Conservation (phyloP, 2,113 vertebrate species). For the Ictidomys tridecemlineatus region DNA sequence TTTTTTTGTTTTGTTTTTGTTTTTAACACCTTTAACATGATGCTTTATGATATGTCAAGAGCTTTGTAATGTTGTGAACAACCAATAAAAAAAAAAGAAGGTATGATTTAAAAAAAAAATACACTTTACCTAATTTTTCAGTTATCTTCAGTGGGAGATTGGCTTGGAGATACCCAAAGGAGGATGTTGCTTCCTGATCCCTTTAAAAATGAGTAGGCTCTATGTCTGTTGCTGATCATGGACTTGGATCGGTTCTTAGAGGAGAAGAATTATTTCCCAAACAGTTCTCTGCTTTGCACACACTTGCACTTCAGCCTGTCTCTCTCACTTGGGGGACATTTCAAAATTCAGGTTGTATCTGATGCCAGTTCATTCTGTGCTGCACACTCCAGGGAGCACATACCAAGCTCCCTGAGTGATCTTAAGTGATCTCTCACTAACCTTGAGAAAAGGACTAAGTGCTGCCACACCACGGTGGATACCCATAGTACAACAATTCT, state of each 20-base stretch:
- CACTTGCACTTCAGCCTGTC: neutral
- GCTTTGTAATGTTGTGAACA: too few species aligned
- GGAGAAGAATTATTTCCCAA: constrained; percentile 1
- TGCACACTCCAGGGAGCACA: neutral
- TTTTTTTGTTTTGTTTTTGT: neutral
- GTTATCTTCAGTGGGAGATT: neutral
- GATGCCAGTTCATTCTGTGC: neutral
- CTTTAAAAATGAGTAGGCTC: neutral
- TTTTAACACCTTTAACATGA: neutral
- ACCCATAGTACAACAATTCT: neutral
- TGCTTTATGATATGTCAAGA: too few species aligned
- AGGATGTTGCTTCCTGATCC: neutral
- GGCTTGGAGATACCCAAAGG: neutral
- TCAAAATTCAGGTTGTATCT: neutral
- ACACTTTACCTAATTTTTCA: neutral
- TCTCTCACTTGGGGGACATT: neutral
- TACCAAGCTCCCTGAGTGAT: neutral
- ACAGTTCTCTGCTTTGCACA: neutral
- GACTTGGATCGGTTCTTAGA: neutral
- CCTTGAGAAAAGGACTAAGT: neutral
- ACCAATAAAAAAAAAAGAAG: too few species aligned
- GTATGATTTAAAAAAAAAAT: too few species aligned
- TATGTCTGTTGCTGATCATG: neutral
- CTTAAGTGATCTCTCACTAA: neutral
- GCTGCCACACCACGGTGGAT: neutral